These are phyloP conservation scores for Notodromas monacha DNA, from an alignment of 2,888 invertebrate species.

Conservation along the genomic window DNA sequence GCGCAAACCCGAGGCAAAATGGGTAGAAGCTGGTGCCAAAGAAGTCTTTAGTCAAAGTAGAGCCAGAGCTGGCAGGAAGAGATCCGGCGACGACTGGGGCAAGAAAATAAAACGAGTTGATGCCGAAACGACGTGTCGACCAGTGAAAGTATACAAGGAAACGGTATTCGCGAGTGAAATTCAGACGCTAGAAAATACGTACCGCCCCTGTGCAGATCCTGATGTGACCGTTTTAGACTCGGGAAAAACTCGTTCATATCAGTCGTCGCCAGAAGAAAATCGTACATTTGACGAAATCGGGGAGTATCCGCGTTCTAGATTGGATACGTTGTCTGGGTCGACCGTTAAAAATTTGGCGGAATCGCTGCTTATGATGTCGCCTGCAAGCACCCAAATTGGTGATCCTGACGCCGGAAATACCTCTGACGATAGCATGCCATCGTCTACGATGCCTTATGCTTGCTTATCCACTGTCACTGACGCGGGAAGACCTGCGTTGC, in stretches of 20 bases:
- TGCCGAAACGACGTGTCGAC: not conserved
- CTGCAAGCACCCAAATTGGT: no score
- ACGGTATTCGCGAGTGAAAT: not conserved
- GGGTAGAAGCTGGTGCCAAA: constrained; percentile 31
- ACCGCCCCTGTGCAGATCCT: not conserved
- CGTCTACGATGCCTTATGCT: no score
- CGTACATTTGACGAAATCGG: no score
- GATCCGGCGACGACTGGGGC: constrained; percentile 20
- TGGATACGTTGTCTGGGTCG: constrained; percentile 11
- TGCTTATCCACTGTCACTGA: not conserved
- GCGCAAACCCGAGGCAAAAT: constrained; percentile 11
- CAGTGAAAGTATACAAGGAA: constrained; percentile 5
- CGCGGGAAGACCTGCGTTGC: constrained; percentile 31
- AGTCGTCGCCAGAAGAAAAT: no score
- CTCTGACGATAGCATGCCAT: no score
- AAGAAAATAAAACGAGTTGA: not conserved
- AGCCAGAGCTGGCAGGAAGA: constrained; percentile 34
- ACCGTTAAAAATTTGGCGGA: constrained; percentile 6
- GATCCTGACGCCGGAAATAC: no score
- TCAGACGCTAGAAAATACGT: constrained; percentile 6
- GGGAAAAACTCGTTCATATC: no score
- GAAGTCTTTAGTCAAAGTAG: constrained; percentile 51
- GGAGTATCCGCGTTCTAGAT: no score
- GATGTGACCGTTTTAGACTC: constrained; percentile 8
- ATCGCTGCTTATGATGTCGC: no score